These are phyloP conservation scores for Neuroterus valhalla DNA, from an alignment of 1,140 invertebrate genomes.

Conservation along the genomic window DNA sequence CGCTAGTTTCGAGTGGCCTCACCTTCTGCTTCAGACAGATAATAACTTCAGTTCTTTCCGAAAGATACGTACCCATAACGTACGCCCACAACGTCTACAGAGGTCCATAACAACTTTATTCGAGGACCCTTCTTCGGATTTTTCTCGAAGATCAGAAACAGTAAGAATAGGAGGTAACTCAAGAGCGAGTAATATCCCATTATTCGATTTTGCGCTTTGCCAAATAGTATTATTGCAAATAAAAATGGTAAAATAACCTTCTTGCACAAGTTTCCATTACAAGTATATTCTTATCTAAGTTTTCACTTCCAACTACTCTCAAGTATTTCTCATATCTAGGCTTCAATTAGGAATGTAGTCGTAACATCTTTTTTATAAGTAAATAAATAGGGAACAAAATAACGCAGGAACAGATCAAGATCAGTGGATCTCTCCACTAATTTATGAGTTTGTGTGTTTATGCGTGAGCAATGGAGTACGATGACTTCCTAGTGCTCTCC, in stretches of 20 bases:
- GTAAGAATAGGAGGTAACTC: background rate
- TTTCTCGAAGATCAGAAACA: constrained; percentile 11
- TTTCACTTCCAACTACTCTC: no score
- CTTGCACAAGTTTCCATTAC: no score
- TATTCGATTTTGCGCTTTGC: constrained; percentile 1
- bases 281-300: no score
- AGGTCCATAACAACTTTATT: constrained; percentile 7
- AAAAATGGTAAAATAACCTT: background rate
- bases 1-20: background rate
- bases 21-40: constrained; percentile 19
- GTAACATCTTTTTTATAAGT: no score
- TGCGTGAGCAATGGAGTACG: no score
- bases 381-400: no score
- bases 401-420: no score
- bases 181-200: background rate
- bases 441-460: no score
- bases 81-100: background rate
- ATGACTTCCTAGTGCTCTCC: no score
- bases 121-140: constrained; percentile 3
- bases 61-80: background rate
- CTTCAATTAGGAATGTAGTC: no score
- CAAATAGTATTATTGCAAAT: background rate
- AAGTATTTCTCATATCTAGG: no score
- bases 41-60: constrained; percentile 17
- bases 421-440: no score